phyloP scores from a whole-genome alignment of 2,797 vertebrate species.

The Esox masquinongy region DNA sequence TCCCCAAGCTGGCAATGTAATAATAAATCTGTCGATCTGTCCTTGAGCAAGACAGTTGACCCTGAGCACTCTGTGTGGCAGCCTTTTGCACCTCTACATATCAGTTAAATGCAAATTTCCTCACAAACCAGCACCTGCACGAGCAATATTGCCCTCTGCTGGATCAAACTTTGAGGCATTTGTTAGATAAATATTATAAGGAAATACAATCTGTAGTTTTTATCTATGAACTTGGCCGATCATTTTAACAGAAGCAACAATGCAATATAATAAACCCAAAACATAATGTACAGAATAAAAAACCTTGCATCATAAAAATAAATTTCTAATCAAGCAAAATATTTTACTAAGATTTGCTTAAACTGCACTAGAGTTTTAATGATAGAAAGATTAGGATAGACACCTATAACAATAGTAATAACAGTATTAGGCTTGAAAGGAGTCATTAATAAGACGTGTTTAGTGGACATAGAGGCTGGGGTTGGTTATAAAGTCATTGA shows the following conservation, averaged over 20 bases:
- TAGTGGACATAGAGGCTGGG: slow-evolving; percentile 51
- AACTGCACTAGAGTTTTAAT: neutral
- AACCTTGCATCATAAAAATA: neutral
- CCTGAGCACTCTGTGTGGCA: too few relatives aligned
- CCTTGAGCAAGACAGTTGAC: too few relatives aligned
- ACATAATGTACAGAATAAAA: neutral
- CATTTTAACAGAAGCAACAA: neutral
- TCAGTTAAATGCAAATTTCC: too few relatives aligned
- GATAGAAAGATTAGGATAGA: neutral
- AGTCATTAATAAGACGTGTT: neutral
- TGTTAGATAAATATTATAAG: neutral
- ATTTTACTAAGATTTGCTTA: neutral
- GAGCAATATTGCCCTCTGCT: neutral
- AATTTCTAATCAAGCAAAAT: neutral
- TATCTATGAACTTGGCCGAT: too few relatives aligned
- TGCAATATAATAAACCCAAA: neutral
- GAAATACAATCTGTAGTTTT: neutral
- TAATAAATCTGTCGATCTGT: too few relatives aligned
- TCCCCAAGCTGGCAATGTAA: too few relatives aligned
- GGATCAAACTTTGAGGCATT: neutral
- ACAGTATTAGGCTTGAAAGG: neutral
- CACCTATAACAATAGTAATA: neutral
- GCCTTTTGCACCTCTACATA: too few relatives aligned
- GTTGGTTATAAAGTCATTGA: slow-evolving; percentile 73
- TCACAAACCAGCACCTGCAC: too few relatives aligned